Conservation (phyloP, 2,888 invertebrate species). For the Erannis defoliaria region DNA sequence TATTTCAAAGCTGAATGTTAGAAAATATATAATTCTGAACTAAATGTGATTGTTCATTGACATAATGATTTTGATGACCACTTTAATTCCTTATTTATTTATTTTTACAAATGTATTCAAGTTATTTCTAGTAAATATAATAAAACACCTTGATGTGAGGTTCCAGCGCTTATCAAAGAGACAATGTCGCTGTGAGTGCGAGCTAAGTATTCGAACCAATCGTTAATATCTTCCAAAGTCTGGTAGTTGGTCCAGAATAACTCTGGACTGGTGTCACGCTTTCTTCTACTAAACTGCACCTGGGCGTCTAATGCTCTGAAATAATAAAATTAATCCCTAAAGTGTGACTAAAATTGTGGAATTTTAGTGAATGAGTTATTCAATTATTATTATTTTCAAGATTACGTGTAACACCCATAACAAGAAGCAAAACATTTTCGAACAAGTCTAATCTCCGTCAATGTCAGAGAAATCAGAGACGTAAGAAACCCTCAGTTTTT, state of each 20-base stretch:
- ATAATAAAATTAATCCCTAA: conserved; percentile 31
- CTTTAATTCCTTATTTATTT: too few relatives aligned
- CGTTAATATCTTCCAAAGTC: conserved; percentile 80
- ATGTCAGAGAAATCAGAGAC: too few relatives aligned
- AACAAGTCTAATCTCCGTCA: too few relatives aligned
- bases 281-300: conserved; percentile 61
- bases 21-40: too few relatives aligned
- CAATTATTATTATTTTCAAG: neutral
- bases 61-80: too few relatives aligned
- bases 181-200: conserved; percentile 61
- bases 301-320: conserved; percentile 75
- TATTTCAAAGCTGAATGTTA: too few relatives aligned
- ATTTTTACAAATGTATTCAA: too few relatives aligned
- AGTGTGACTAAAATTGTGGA: neutral
- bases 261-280: conserved; percentile 55
- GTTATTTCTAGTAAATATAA: neutral
- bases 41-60: too few relatives aligned
- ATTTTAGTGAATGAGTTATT: neutral
- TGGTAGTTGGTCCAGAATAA: conserved; percentile 75
- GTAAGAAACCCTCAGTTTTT: too few relatives aligned
- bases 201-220: conserved; percentile 79
- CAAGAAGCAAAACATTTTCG: too few relatives aligned
- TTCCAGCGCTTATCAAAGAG: conserved; percentile 78
- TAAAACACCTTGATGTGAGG: conserved; percentile 68
- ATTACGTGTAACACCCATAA: too few relatives aligned